Evolutionary conservation across 1,140 invertebrate genomes (phyloP).

Genomic region (Thaumatotibia leucotreta): DNA sequence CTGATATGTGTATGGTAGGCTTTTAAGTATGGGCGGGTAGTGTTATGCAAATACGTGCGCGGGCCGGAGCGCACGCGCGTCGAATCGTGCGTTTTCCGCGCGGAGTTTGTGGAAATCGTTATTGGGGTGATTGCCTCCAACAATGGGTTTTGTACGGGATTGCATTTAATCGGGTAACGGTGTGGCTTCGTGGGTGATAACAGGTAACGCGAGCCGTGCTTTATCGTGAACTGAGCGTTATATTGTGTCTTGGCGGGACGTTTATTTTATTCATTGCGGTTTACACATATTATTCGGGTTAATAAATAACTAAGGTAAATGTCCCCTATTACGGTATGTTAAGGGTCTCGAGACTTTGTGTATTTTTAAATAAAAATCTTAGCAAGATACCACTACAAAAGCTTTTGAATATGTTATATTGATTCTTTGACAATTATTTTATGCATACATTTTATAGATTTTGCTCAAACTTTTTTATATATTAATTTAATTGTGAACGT

Average conservation of each 20-base stretch:
- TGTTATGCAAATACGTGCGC: slow-evolving; percentile 56
- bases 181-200: slow-evolving; percentile 44
- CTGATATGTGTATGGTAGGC: slow-evolving; percentile 20
- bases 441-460: too few species aligned
- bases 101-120: slow-evolving; percentile 70
- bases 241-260: background rate
- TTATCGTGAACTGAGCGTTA: background rate
- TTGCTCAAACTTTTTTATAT: too few species aligned
- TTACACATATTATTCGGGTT: too few species aligned
- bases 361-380: too few species aligned
- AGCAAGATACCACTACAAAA: too few species aligned
- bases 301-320: too few species aligned
- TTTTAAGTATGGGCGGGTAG: slow-evolving; percentile 40
- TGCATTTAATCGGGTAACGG: slow-evolving; percentile 54
- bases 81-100: slow-evolving; percentile 71
- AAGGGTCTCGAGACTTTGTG: too few species aligned
- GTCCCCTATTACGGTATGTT: too few species aligned
- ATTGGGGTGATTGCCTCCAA: slow-evolving; percentile 75
- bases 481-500: too few species aligned
- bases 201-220: slow-evolving; percentile 27
- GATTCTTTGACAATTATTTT: too few species aligned
- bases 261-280: background rate
- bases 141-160: slow-evolving; percentile 68
- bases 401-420: too few species aligned
- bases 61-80: slow-evolving; percentile 58